These are phyloP conservation scores for Leucophora obtusa DNA, from an alignment of 2,888 invertebrate genomes.

Conservation along the genomic window DNA sequence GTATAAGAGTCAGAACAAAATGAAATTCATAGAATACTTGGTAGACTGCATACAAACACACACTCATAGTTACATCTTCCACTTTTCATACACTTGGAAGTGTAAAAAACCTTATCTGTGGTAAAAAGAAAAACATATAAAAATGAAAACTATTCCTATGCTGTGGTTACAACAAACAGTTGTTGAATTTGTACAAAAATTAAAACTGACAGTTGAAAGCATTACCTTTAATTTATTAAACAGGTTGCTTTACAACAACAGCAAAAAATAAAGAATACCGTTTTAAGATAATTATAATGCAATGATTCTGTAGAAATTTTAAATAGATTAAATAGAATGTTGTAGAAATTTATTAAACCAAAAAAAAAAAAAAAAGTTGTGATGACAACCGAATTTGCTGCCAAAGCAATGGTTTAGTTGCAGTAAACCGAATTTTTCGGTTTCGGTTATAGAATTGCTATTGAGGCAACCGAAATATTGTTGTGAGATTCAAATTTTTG, in stretches of 20 bases:
- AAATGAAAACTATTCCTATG: background rate
- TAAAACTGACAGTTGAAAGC: conserved; percentile 53
- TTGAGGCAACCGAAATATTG: no score
- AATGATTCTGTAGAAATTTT: conserved; percentile 18
- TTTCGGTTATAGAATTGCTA: no score
- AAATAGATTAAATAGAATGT: no score
- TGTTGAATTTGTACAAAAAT: conserved; percentile 14
- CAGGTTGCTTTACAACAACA: conserved; percentile 30
- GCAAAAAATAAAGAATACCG: conserved; percentile 15
- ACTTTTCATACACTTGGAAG: background rate
- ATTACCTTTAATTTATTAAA: conserved; percentile 44
- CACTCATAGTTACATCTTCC: no score
- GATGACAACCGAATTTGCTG: no score
- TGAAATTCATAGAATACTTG: background rate
- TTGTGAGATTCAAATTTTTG: no score
- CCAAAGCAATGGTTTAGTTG: no score
- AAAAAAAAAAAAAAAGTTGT: no score
- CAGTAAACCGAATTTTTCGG: no score
- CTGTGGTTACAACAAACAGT: background rate
- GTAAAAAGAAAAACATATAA: no score
- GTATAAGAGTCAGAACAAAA: conserved; percentile 34
- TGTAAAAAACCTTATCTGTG: background rate
- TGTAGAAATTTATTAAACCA: no score
- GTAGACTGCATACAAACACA: no score
- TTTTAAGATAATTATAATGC: conserved; percentile 53